Conservation (phyloP, 30 jellyfish, hydroid and myxozoan species). For the Cassiopea xamachana region DNA sequence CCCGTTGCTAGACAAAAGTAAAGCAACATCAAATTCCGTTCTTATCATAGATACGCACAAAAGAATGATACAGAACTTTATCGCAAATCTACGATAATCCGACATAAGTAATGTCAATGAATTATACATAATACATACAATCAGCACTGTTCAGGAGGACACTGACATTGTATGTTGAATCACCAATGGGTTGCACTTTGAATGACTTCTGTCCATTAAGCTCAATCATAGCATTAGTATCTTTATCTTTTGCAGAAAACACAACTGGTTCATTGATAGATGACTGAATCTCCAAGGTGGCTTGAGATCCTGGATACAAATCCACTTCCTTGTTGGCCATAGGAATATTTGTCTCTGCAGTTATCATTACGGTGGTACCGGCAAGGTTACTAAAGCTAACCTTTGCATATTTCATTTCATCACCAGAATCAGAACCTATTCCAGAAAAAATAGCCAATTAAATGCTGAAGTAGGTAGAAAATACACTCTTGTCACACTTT, state of each 20-base stretch:
- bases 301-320: conserved; percentile 90
- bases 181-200: conserved; percentile 78
- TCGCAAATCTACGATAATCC: not conserved
- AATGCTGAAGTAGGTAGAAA: not conserved
- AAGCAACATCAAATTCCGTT: too few species aligned
- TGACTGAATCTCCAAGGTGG: conserved; percentile 90
- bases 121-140: not conserved
- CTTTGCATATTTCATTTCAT: conserved; percentile 76
- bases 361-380: conserved; percentile 76
- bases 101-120: not conserved
- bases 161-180: conserved; percentile 78
- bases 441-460: not conserved
- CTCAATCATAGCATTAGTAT: conserved; percentile 43
- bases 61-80: too few species aligned
- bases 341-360: conserved; percentile 94
- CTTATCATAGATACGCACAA: too few species aligned
- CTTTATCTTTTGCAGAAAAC: conserved; percentile 88
- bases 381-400: conserved; percentile 91
- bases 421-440: conserved; percentile 3
- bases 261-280: conserved; percentile 91
- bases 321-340: conserved; percentile 93
- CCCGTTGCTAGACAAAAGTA: too few species aligned
- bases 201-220: conserved; percentile 75
- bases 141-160: conserved; percentile 70
- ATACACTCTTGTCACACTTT: too few species aligned